Conservation (phyloP, 2,797 vertebrate species). For the Rhincodon typus region DNA sequence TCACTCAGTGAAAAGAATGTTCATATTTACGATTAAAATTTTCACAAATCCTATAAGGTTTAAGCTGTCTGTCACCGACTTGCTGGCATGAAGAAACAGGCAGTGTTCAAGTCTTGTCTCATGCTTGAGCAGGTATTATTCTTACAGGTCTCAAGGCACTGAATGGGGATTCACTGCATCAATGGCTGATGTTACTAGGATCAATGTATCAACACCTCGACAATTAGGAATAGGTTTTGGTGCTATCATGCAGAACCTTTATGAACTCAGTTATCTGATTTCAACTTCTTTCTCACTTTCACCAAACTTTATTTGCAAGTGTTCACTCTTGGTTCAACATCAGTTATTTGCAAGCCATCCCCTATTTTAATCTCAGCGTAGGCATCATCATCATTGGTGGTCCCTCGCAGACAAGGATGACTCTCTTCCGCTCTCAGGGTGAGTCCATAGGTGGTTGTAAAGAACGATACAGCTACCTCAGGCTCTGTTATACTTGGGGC, state of each 20-base stretch:
- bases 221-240: neutral
- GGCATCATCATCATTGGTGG: too few relatives aligned
- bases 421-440: too few relatives aligned
- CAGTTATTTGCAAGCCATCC: neutral
- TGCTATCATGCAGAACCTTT: neutral
- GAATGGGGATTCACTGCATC: neutral
- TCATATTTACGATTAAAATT: neutral
- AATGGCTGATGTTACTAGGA: neutral
- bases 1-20: neutral
- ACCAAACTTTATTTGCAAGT: neutral
- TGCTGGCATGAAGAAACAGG: neutral
- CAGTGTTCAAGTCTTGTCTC: neutral
- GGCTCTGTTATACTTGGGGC: too few relatives aligned
- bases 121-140: conserved; percentile 18
- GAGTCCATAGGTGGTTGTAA: too few relatives aligned
- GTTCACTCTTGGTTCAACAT: neutral
- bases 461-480: too few relatives aligned
- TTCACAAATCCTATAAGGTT: neutral
- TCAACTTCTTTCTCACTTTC: neutral
- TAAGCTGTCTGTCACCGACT: neutral
- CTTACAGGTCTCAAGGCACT: conserved; percentile 4
- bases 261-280: neutral
- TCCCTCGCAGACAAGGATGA: too few relatives aligned
- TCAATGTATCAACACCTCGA: neutral
- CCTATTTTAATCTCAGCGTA: neutral